A percentile compares a stretch with the other conserved stretches of the same genome.
Evolutionary conservation across 1,140 invertebrate genomes (phyloP).

Genomic region (Scylla paramamosain): DNA sequence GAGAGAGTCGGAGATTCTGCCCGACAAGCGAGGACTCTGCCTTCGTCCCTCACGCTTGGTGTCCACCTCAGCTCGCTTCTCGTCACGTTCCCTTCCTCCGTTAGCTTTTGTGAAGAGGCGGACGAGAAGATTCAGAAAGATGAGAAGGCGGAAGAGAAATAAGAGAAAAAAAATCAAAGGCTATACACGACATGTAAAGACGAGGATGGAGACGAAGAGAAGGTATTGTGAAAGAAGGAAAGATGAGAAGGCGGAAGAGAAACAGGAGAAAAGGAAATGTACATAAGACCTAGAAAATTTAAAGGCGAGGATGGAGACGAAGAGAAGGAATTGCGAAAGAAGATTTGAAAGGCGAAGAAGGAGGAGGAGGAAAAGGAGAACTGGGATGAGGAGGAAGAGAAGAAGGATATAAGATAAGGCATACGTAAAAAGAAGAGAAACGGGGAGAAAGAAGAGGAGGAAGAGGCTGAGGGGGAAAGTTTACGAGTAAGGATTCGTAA

Average conservation of each 20-base stretch:
- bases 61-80: slow-evolving; percentile 89
- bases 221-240: background rate
- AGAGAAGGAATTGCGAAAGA: background rate
- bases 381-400: background rate
- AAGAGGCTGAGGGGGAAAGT: background rate
- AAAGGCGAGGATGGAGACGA: too few species aligned
- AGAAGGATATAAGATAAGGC: background rate
- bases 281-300: background rate
- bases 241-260: background rate
- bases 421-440: background rate
- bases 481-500: background rate
- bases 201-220: background rate
- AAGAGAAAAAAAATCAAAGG: background rate
- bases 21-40: slow-evolving; percentile 89
- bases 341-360: background rate
- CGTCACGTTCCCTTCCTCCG: slow-evolving; percentile 86
- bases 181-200: background rate
- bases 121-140: background rate
- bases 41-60: slow-evolving; percentile 88
- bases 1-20: slow-evolving; percentile 88
- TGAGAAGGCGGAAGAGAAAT: background rate
- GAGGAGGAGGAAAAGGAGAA: background rate
- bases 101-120: background rate
- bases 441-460: background rate
- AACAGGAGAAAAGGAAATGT: background rate